These are phyloP conservation scores for Chrosomus eos DNA, from an alignment of 2,797 vertebrate genomes.

Conservation along the genomic window DNA sequence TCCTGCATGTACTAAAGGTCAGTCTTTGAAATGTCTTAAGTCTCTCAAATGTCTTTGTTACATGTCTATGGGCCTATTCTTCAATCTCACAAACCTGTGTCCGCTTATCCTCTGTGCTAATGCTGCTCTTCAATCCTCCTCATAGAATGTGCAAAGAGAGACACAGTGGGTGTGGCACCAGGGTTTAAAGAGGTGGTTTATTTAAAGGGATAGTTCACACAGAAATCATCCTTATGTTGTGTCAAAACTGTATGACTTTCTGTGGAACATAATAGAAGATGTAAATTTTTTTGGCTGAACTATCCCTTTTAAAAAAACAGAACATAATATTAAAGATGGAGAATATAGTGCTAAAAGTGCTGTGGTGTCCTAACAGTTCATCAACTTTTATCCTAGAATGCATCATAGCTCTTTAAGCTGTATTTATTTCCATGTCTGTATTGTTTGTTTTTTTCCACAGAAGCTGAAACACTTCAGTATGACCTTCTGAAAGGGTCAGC, in stretches of 20 bases:
- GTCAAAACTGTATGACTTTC: not conserved
- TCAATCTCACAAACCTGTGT: constrained; percentile 13
- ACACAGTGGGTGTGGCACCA: not conserved
- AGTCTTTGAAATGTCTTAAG: constrained; percentile 10
- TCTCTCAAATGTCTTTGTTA: constrained; percentile 16
- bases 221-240: not conserved
- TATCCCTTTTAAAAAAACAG: not conserved
- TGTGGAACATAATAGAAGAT: not conserved
- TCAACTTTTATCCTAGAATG: not conserved
- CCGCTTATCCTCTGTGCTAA: not conserved
- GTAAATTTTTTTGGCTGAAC: not conserved
- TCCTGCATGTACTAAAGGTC: not conserved
- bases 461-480: constrained; percentile 20
- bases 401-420: not conserved
- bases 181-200: not conserved
- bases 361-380: not conserved
- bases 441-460: not conserved
- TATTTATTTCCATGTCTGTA: not conserved
- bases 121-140: not conserved
- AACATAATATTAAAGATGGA: not conserved
- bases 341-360: not conserved
- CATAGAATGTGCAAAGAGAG: not conserved
- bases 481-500: constrained; percentile 26
- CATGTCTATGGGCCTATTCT: not conserved
- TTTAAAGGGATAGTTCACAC: not conserved